These are phyloP conservation scores for Callitettix versicolor DNA, from an alignment of 1,140 invertebrate genomes.

Conservation along the genomic window DNA sequence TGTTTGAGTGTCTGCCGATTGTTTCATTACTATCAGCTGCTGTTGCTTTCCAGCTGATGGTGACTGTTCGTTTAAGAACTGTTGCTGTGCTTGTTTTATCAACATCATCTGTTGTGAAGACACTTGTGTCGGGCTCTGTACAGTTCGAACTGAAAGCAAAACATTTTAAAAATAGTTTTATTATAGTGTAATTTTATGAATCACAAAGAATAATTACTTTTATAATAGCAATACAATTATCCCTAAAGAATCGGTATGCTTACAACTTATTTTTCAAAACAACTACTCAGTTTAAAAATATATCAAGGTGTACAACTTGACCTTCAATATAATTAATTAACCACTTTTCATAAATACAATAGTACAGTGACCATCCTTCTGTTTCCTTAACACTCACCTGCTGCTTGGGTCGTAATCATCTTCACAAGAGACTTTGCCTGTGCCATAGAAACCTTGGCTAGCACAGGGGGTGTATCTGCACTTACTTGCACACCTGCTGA, in stretches of 20 bases:
- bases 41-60: slow-evolving; percentile 15
- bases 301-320: too few relatives aligned
- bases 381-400: slow-evolving; percentile 4
- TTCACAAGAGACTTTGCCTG: slow-evolving; percentile 22
- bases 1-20: slow-evolving; percentile 20
- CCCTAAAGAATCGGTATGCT: too few relatives aligned
- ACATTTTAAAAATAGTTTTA: too few relatives aligned
- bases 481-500: not conserved
- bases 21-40: slow-evolving; percentile 21
- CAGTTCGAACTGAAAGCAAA: slow-evolving; percentile 29
- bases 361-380: too few relatives aligned
- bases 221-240: too few relatives aligned
- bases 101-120: slow-evolving; percentile 22
- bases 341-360: too few relatives aligned
- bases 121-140: slow-evolving; percentile 11
- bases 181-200: too few relatives aligned
- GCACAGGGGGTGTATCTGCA: not conserved
- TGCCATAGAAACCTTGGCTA: not conserved
- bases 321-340: too few relatives aligned
- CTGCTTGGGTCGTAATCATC: slow-evolving; percentile 21
- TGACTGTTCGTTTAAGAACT: slow-evolving; percentile 14
- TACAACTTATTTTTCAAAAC: too few relatives aligned
- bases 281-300: too few relatives aligned
- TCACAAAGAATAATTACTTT: slow-evolving; percentile 3
- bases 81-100: slow-evolving; percentile 19